phyloP scores from a whole-genome alignment of 2,888 invertebrate genomes.

The Gryllus longicercus region DNA sequence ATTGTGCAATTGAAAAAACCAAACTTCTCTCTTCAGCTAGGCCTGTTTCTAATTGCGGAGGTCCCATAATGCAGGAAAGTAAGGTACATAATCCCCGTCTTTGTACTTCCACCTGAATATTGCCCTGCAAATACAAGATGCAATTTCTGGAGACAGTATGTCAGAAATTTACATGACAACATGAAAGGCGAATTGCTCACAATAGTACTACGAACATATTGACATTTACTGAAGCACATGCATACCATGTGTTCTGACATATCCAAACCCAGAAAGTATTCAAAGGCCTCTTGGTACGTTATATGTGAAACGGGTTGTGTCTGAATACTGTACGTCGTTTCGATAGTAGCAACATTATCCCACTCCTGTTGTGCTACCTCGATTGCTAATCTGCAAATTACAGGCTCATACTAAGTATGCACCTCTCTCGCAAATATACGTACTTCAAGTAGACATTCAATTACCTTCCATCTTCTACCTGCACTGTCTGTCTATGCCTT shows the following conservation, averaged over 20 bases:
- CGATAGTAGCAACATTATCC: conserved; percentile 34
- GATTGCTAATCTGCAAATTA: conserved; percentile 27
- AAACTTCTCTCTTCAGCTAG: conserved; percentile 47
- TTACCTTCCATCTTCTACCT: conserved; percentile 31
- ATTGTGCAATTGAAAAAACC: conserved; percentile 49
- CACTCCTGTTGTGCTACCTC: conserved; percentile 34
- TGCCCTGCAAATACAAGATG: conserved; percentile 24
- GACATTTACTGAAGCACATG: not conserved
- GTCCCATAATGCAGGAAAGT: conserved; percentile 44
- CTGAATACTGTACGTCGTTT: conserved; percentile 26
- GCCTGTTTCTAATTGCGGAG: conserved; percentile 46
- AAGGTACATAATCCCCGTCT: conserved; percentile 34
- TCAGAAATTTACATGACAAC: not conserved
- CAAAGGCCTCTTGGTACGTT: conserved; percentile 31
- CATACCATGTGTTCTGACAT: conserved; percentile 32
- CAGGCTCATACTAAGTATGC: not conserved
- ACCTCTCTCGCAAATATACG: not conserved
- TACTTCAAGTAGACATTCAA: not conserved
- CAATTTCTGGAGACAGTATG: not conserved
- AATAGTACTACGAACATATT: not conserved
- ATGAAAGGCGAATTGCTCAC: not conserved
- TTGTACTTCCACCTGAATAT: conserved; percentile 27
- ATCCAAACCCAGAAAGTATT: conserved; percentile 29
- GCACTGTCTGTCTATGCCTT: conserved; percentile 30
- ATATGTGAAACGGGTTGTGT: conserved; percentile 22